Evolutionary conservation across 2,113 vertebrate genomes (phyloP), one percentile per base, ranked within the genome.

Genomic region (Hoplias malabaricus): DNA sequence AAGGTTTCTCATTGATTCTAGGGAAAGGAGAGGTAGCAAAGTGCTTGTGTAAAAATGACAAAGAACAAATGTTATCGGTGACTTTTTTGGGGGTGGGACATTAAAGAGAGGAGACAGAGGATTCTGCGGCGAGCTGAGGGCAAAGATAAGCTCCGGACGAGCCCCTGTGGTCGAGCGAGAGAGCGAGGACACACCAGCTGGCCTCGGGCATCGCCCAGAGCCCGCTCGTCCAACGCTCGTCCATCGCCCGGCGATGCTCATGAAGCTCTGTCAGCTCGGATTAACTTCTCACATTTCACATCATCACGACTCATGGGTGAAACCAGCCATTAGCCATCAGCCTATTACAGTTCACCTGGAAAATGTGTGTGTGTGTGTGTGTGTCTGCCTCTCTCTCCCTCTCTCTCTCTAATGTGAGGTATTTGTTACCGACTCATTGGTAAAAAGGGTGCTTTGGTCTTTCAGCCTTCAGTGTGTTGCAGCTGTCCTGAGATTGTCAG

Each of bases 211-310:
- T 67, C n/a, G 50, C 69, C 43, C 69, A 82, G 62, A 78, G 69
- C 71, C 77, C 74, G 38, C 62, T 48, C 76, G 81, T 77, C 84
- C 83, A 86, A 69, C 78, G 33, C 78, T 75, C 85, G 79, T 53
- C 48, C 48, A 83, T 86, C 75, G 10, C 27, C 48, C 42, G 29
- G 14, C 67, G 43, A 34, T 73, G 69, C 75, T 82, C 56, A 36
- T 81, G 31, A 67, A 65, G 42, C 57, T 48, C 69, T 59, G 13
- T 61, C 81, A 73, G 43, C 57, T 81, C 69, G 70, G 54, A 77
- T 80, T 75, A 53, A 42, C 31, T 78, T 65, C 80, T 72, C 63
- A 63, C 80, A 34, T 78, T 25, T 82, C 50, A n/a, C 56, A 79
- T 48, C 50, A 27, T 21, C 16, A 23, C 48, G 72, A 48, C 59